These are phyloP conservation scores for Agriopis aurantiaria DNA, from an alignment of 2,888 invertebrate genomes.

Conservation along the genomic window DNA sequence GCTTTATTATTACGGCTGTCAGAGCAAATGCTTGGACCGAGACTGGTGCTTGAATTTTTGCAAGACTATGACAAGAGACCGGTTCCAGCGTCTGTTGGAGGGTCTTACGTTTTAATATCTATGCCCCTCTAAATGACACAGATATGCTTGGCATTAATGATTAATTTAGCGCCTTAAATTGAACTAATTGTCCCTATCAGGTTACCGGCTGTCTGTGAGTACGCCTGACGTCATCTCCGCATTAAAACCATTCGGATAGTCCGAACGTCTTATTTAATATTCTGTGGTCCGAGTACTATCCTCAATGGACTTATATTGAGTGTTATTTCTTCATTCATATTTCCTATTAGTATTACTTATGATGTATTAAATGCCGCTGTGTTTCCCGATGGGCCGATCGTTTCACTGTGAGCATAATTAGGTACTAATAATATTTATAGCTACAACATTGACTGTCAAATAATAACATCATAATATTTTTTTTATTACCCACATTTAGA, in stretches of 20 bases:
- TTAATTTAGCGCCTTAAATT: constrained; percentile 29
- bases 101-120: neutral
- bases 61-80: neutral
- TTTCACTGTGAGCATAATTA: neutral
- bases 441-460: no score
- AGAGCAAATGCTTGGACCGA: no score
- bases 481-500: no score
- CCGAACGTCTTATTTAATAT: neutral
- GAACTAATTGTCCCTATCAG: constrained; percentile 30
- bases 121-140: neutral
- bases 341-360: neutral
- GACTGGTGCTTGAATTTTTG: neutral
- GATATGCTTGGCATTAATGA: constrained; percentile 27
- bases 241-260: neutral
- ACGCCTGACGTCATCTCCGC: constrained; percentile 31
- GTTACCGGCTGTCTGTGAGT: constrained; percentile 30
- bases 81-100: neutral
- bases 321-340: constrained; percentile 3
- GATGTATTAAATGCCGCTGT: neutral
- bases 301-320: constrained; percentile 3
- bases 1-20: no score
- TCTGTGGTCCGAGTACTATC: neutral
- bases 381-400: constrained; percentile 4
- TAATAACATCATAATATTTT: no score
- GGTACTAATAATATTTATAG: no score